Base-by-base conservation (phyloP, 2,797 vertebrate genomes). In the Meriones psammophilus region DNA sequence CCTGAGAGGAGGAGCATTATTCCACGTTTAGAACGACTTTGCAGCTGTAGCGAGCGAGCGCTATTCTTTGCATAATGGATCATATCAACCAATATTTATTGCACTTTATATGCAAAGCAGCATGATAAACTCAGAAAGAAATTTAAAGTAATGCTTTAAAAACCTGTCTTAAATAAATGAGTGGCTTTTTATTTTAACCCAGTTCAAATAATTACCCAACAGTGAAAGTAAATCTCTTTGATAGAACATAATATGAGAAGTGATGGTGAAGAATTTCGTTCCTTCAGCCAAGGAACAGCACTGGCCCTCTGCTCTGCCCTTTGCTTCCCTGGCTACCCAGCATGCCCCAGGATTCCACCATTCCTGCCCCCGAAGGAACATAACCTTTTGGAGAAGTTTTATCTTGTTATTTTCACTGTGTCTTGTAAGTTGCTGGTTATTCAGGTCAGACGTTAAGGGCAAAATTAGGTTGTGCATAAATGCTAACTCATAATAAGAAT, bases 101-200 rank as follows among this genome's bases (percentile, higher is more conserved):
- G 91, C 13, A 86, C 90, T 95, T 94, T 69, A 79, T 79, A 89
- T 91, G 71, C 36, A 91, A 87, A 73, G 22, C 58, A 85, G 84
- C 76, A 30, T 89, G 92, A 90, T 71, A 84, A 78, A 94, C 79
- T 88, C 33, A 39, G 78, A 92, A 88, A 39, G 86, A 92, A 95
- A 74, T 78, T 50, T 91, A 83, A 71, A 89, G 83, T 46, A 86
- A 77, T 83, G 46, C 28, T 78, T 93, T 86, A 71, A 76, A 89
- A 96, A 68, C 66, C 91, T 78, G 24, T 62, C 56, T 88, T 88
- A 92, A 94, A 78, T 88, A 95, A 84, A 28, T 60, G 74, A 42
- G 73, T 58, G 46, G 14, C 18, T 89, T 94, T 97, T 94, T 36
- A 86, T 93, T 96, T 97, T 85, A 96, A 94, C 73, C 30, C 60